Base-by-base conservation (phyloP, 2,797 vertebrate species). In the Manis javanica region DNA sequence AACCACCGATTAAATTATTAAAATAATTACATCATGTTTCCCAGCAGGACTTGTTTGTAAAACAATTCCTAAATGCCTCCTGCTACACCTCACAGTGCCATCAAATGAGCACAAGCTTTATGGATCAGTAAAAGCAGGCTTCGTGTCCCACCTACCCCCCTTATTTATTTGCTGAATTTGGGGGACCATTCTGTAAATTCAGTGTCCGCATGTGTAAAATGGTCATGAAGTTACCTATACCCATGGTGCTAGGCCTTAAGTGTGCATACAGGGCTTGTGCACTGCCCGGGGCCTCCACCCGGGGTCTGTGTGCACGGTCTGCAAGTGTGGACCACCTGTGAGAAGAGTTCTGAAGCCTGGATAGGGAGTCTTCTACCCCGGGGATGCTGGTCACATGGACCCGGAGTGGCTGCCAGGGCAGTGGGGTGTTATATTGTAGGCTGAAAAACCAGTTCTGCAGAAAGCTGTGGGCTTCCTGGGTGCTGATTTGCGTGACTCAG, bases 161-260 rank as follows among this genome's bases (percentile, higher is more conserved):
- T 21, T 23, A 15, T 31, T 39, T 21, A 21, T 15, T 34, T n/a
- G 11, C 23, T 18, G 39, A 16, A 57, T 6, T 11, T 24, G 7
- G 24, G 9, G 12, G 26, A n/a, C 12, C 29, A 12, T n/a, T 18
- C 37, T 42, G 53, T 75, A 1, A n/a, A 3, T 23, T 29, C 29
- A 5, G 4, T 2, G 7, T 53, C 18, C 5, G 11, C 6, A 0
- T 57, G 15, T 9, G 6, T 23, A 46, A 63, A 21, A 14, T 42
- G 79, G 24, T n/a, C 64, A 14, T 4, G 0, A n/a, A 46, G 11
- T n/a, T 31, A 74, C 4, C 16, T 0, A 0, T 2, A 6, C 24
- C n/a, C 8, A 0, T 4, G n/a, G 7, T 16, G 37, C 57, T 23
- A 3, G 10, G 49, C 18, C 21, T 3, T 18, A 9, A 31, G 31